Evolutionary conservation across 2,113 vertebrate species (phyloP), one percentile per base, ranked within the genome.

Genomic region (Sylvietta virens): DNA sequence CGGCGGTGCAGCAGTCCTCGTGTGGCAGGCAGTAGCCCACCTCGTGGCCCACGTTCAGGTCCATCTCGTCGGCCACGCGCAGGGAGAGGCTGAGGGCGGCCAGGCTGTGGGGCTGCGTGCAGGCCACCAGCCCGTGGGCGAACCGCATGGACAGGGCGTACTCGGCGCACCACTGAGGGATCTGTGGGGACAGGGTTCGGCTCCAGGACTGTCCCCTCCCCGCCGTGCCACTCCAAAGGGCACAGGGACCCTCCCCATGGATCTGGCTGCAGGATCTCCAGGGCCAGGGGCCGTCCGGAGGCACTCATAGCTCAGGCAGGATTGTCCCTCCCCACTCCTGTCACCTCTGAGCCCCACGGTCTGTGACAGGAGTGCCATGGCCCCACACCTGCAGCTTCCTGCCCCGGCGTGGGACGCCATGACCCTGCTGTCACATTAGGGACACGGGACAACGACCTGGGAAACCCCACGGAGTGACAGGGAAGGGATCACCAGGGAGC

Each of bases 81-180:
- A 99, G 96, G 10, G 99, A 98, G 90, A 99, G 97, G 96, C 99
- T 99, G 83, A 98, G 97, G 23, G 99, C 99, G 1, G 99, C 99
- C 85, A 98, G 98, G 4, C 98, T 98, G 71, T 98, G 97, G 9
- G 99, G 99, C 92, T 99, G 99, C 3, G 98, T 98, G 79, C 99
- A 99, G 65, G 98, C 99, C 70, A 99, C 99, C 64, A 98, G 88
- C 30, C 99, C 99, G 3, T 98, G 98, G 86, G 98, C 96, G 18
- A 99, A 99, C 20, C 98, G 98, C 76, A 97, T 95, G 45, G 99
- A 99, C 64, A 99, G 95, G 2, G 98, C 98, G 9, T 99, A 99
- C 96, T 99, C 99, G 10, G 98, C 97, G 26, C 99, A 99, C 99
- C 99, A 99, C 96, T 99, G 99, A 0, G 99, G 98, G 57, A 99